These are phyloP conservation scores for Noctua janthina DNA, from an alignment of 2,888 invertebrate species.

Conservation along the genomic window DNA sequence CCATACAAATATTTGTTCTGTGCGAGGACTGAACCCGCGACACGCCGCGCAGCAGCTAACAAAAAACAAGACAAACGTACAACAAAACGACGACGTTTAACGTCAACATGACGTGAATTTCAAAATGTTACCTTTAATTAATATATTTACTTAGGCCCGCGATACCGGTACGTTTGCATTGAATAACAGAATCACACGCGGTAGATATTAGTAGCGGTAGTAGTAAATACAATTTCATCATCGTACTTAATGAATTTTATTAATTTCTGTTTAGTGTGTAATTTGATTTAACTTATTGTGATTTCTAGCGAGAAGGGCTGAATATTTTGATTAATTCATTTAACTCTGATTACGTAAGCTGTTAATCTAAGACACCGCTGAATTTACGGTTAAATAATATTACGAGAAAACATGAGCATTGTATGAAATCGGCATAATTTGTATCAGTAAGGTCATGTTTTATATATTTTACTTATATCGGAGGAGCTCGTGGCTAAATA, in stretches of 20 bases:
- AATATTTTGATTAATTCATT: constrained; percentile 32
- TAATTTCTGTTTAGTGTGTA: constrained; percentile 34
- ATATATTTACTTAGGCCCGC: constrained; percentile 28
- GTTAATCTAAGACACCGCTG: constrained; percentile 6
- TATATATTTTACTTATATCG: no score
- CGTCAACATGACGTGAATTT: not conserved
- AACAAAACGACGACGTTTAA: no score
- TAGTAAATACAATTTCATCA: constrained; percentile 25
- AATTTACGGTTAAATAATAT: constrained; percentile 1
- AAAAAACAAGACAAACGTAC: constrained; percentile 4
- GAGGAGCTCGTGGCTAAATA: no score
- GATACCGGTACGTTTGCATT: constrained; percentile 11
- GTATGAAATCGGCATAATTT: not conserved
- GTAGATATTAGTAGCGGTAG: not conserved
- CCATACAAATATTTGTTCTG: no score
- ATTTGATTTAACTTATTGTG: constrained; percentile 36
- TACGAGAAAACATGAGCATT: constrained; percentile 1
- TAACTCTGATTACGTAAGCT: constrained; percentile 20
- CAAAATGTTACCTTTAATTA: constrained; percentile 7
- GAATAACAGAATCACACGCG: not conserved
- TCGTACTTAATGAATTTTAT: constrained; percentile 34
- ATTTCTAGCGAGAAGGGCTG: constrained; percentile 10
- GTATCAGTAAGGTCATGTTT: not conserved
- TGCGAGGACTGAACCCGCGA: no score
- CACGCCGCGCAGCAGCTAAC: not conserved